These are phyloP conservation scores for Clostera curtula DNA, from an alignment of 2,888 invertebrate species.

Conservation along the genomic window DNA sequence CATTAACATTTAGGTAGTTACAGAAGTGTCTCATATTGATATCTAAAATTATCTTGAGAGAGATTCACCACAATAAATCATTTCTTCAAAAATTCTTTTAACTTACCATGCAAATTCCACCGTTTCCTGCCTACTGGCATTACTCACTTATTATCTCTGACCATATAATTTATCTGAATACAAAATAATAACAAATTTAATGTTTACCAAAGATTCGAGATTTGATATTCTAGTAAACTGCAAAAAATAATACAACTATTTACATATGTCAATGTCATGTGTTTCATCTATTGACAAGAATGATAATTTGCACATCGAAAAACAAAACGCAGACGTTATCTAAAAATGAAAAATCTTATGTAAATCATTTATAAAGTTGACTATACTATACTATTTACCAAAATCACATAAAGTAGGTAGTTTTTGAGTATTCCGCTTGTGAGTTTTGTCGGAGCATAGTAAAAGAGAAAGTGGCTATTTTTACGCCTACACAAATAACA, in stretches of 20 bases:
- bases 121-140: conserved; percentile 81
- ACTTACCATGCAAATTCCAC: conserved; percentile 84
- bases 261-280: no score
- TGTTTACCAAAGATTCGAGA: no score
- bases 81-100: conserved; percentile 6
- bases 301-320: not conserved
- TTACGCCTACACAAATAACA: conserved; percentile 21
- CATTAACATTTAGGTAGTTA: no score
- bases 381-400: not conserved
- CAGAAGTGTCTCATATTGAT: no score
- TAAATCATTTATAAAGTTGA: not conserved
- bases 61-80: no score
- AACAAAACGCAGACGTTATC: not conserved
- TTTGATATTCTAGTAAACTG: no score
- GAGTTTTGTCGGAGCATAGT: not conserved
- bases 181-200: conserved; percentile 11
- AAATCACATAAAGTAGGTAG: not conserved
- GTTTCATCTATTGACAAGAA: not conserved
- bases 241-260: no score
- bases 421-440: not conserved
- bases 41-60: no score
- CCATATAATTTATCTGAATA: conserved; percentile 7
- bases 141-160: conserved; percentile 20
- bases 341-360: not conserved
- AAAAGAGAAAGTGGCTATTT: no score